A percentile compares a stretch with the other conserved stretches of the same genome.
These are phyloP conservation scores for Tetragonisca angustula DNA, from an alignment of 2,888 invertebrate species.

Conservation along the genomic window DNA sequence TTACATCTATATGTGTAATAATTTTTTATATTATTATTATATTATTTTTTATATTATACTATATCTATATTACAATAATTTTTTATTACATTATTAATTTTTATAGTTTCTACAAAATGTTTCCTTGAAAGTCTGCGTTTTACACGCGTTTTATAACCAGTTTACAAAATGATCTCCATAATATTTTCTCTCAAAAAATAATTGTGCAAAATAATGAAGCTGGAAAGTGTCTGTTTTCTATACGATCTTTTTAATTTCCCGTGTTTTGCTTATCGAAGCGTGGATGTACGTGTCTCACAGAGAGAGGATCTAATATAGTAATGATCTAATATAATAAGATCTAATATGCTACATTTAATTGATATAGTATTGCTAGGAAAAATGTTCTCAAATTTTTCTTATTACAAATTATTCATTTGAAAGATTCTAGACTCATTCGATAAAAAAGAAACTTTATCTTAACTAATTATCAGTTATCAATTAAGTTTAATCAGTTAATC, in stretches of 20 bases:
- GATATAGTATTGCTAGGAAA: background rate
- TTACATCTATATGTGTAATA: no score
- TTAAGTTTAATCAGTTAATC: background rate
- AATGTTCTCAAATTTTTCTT: constrained; percentile 18
- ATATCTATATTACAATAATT: background rate
- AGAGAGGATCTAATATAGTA: constrained; percentile 7
- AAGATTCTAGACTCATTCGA: background rate
- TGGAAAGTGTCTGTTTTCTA: constrained; percentile 42
- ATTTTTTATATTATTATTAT: no score
- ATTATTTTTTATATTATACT: no score
- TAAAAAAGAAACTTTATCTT: background rate
- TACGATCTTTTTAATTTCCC: constrained; percentile 25
- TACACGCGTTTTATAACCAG: background rate
- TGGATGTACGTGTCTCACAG: constrained; percentile 1
- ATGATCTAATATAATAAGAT: background rate
- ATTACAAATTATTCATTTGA: background rate
- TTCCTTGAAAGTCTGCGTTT: background rate
- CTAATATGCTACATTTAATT: background rate
- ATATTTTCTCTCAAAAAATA: background rate
- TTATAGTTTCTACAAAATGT: background rate
- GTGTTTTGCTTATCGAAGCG: constrained; percentile 31
- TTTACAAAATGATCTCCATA: background rate
- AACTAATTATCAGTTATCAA: background rate
- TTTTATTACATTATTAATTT: background rate
- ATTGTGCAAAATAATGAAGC: constrained; percentile 9